Conservation (phyloP, 2,113 vertebrate species). For the Oceanodroma tethys region DNA sequence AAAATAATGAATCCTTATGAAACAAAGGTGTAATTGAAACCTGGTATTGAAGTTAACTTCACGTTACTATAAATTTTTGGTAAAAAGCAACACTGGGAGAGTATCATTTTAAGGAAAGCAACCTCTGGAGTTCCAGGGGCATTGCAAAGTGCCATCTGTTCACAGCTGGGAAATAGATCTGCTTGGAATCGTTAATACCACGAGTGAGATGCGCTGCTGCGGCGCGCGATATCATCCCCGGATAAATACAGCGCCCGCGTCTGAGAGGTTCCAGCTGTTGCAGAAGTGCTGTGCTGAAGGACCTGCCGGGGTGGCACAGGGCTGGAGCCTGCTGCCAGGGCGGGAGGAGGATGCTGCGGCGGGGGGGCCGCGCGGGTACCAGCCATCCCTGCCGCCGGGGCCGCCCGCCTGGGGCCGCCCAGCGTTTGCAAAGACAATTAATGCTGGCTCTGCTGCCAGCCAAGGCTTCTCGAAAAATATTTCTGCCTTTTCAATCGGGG, state of each 20-base stretch:
- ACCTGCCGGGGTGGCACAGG: background rate
- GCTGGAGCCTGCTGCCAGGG: background rate
- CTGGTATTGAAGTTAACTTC: background rate
- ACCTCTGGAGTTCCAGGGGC: background rate
- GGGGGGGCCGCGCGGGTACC: background rate
- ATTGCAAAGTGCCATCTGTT: background rate
- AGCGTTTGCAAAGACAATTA: background rate
- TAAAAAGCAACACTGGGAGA: background rate
- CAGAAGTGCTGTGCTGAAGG: background rate
- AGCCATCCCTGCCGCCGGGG: background rate
- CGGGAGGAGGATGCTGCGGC: background rate
- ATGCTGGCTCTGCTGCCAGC: background rate
- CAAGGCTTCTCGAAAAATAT: background rate
- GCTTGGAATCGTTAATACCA: background rate
- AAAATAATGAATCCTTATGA: background rate
- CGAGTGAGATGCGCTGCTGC: background rate
- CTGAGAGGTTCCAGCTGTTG: background rate
- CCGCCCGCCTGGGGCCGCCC: background rate
- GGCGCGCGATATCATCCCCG: background rate
- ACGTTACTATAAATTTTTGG: background rate
- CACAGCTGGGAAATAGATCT: background rate
- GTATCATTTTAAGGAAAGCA: background rate
- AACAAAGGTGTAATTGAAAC: background rate
- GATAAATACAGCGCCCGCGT: background rate
- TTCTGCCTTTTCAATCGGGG: background rate